Evolutionary conservation across 2,113 vertebrate genomes (phyloP), one percentile per base, ranked within the genome.

Genomic region (Heterochromis multidens): DNA sequence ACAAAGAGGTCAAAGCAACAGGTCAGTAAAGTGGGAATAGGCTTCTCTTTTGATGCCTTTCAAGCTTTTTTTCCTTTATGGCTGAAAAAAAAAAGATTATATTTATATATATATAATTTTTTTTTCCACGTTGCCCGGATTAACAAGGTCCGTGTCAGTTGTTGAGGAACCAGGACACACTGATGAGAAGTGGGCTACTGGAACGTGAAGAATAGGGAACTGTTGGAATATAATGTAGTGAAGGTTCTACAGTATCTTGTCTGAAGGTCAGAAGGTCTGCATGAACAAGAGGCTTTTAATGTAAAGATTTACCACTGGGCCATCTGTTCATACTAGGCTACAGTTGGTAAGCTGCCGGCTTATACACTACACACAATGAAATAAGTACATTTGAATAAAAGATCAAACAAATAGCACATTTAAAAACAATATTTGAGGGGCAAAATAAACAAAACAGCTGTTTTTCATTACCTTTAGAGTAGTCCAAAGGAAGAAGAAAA

Each of bases 311-410:
- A 85, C 81, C 82, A 86, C 70, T 35, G 40, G 89, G 80, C 56
- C 87, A 89, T 92, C 84, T 92, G 87, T 80, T 63, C 74, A 79
- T 82, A 84, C 81, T 72, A 77, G 49, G 60, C 17, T 52, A 31
- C 67, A 13, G 67, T 25, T 82, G 79, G 79, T 79, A 81, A 31
- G 35, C 56, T 76, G 67, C 57, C 88, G 86, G 33, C 46, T 82
- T n/a, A 11, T 11, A 10, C 37, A 46, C 23, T 16, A 40, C 40
- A 19, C 65, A 27, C 0, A 70, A 17, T 46, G 46, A 27, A 70
- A 70, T 2, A 70, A 46, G 40, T 70, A 70, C 23, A 70, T 46
- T 46, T 46, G 23, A 70, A 70, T 16, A 46, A 70, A 46, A 70
- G 23, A 46, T 70, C 14, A 12, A 40, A 46, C 35, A 46, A 46